Percentiles rank a stretch among this genome's conserved stretches.
phyloP scores from a whole-genome alignment of 1,140 invertebrate genomes.

The Batillaria attramentaria region DNA sequence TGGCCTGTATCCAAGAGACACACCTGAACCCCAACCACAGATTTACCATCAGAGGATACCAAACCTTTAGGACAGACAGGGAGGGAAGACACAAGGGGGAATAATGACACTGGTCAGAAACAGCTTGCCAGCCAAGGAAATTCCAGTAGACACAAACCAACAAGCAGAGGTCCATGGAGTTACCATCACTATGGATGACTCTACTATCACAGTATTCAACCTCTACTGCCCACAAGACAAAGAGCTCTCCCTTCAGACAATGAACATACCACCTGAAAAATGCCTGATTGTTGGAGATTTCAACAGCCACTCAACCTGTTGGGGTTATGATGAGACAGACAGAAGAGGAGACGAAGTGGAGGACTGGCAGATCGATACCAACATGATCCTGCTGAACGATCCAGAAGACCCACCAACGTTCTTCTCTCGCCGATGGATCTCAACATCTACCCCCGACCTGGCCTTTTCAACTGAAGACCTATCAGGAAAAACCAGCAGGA shows the following conservation, averaged over 20 bases:
- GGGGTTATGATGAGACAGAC: conserved; percentile 28
- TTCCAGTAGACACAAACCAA: too few species aligned
- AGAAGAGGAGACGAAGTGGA: conserved; percentile 39
- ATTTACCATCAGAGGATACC: too few species aligned
- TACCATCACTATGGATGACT: too few species aligned
- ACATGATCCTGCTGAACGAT: conserved; percentile 25
- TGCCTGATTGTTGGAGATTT: conserved; percentile 33
- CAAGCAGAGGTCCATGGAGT: too few species aligned
- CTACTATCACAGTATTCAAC: too few species aligned
- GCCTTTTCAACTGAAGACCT: conserved; percentile 40
- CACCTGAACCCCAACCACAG: too few species aligned
- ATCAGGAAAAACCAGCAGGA: conserved; percentile 1
- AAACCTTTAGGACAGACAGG: too few species aligned
- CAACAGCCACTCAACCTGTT: conserved; percentile 33
- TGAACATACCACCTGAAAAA: conserved; percentile 3
- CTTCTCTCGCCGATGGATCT: conserved; percentile 37
- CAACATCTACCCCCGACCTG: conserved; percentile 35
- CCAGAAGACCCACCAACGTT: conserved; percentile 31
- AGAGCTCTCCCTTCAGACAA: neutral
- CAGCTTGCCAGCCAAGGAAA: too few species aligned
- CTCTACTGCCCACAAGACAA: too few species aligned
- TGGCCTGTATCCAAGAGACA: too few species aligned
- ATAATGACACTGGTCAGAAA: too few species aligned
- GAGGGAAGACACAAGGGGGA: too few species aligned
- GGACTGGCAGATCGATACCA: conserved; percentile 32